phyloP scores from a whole-genome alignment of 2,888 invertebrate genomes.

The Chrysolina oricalcia region DNA sequence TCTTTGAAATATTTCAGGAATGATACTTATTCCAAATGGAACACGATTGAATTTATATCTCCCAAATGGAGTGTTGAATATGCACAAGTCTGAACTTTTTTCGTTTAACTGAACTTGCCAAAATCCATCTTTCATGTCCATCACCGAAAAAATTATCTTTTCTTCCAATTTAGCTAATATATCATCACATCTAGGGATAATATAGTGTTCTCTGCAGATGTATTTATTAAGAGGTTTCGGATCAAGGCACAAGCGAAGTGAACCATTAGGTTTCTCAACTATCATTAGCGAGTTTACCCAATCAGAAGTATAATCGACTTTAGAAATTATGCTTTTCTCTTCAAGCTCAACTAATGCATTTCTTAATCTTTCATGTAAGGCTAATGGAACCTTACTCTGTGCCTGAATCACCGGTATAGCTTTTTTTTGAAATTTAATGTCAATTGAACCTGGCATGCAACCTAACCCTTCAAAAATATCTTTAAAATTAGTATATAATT shows the following conservation, averaged over 20 bases:
- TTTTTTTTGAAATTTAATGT: neutral
- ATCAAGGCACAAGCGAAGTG: neutral
- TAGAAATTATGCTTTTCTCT: neutral
- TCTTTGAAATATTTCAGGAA: too few species aligned
- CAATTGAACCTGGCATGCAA: neutral
- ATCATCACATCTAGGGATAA: conserved; percentile 10
- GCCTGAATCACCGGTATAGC: neutral
- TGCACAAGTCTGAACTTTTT: neutral
- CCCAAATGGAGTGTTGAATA: neutral
- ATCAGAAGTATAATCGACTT: conserved; percentile 10
- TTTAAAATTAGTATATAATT: neutral
- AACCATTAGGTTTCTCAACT: conserved; percentile 2
- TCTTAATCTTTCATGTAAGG: neutral
- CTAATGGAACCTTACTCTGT: neutral
- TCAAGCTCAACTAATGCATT: neutral
- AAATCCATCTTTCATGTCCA: too few species aligned
- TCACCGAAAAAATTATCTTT: neutral
- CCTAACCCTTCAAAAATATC: neutral
- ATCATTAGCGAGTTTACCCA: conserved; percentile 8
- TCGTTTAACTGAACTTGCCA: neutral
- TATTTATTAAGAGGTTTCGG: neutral
- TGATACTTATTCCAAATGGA: too few species aligned
- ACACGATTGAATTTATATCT: neutral
- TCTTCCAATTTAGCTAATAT: neutral
- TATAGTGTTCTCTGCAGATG: conserved; percentile 8